Evolutionary conservation across 1,140 invertebrate species (phyloP), one percentile per base, ranked within the genome.

Genomic region (Drosophila rufa): DNA sequence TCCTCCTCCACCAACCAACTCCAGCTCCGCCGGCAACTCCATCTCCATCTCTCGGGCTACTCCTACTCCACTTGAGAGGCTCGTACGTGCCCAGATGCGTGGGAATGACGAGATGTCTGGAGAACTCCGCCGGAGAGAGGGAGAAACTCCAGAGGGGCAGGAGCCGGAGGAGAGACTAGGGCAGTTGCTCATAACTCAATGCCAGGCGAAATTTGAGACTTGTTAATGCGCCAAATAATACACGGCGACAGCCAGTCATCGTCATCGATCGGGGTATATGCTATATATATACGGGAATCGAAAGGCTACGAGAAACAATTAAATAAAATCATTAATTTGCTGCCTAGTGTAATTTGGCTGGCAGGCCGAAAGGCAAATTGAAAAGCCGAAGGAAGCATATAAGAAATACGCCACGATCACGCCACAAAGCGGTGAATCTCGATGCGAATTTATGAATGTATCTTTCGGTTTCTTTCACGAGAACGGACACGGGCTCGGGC

Each of bases 51-150:
- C 69, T 43, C 40, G 61, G 50, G 69, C 59, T 67, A 64, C 55
- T 76, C 74, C 74, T 45, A 57, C 64, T 62, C 55, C 74, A 75
- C 65, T 84, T 79, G 69, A 82, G 74, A 76, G 48, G 50, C 81
- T 65, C 85, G 85, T 89, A 89, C 85, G 85, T 89, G 85, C 85
- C 85, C 85, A 89, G 79, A 90, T 90, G 85, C 85, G 85, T 89
- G 85, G 85, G 85, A 89, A 89, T 89, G 85, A 85, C 82, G 80
- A 75, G 75, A 82, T 80, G 55, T 59, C 75, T 74, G 69, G 70
- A 74, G 67, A 76, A 79, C 48, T 40, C 62, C 22, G 46, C 38
- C 57, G 56, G 38, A 27, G 51, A 56, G 22, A 3, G 55, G 33
- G 45, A 50, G 59, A 65, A 66, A 38, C 46, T 22, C 8, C 43